Percentiles rank a stretch among this genome's conserved stretches.
Evolutionary conservation across 2,113 vertebrate species (phyloP).

Genomic region (Setophaga petechia): DNA sequence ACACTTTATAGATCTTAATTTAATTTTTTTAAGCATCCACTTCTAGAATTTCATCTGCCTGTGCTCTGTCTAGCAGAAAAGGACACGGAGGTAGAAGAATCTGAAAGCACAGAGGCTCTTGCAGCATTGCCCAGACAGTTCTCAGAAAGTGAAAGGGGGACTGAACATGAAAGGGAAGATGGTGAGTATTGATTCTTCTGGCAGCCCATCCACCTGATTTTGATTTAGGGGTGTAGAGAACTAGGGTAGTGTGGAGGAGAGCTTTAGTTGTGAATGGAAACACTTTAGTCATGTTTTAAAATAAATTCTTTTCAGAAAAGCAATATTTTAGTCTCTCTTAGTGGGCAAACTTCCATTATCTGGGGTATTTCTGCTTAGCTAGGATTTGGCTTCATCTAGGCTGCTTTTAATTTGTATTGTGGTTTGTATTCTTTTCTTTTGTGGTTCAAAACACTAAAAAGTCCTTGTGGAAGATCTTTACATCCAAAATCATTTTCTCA

Average conservation of each 20-base stretch:
- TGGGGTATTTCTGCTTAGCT: not conserved
- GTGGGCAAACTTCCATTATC: not conserved
- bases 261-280: not conserved
- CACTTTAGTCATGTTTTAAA: not conserved
- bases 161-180: slow-evolving; percentile 11
- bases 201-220: not conserved
- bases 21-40: not conserved
- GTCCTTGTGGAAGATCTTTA: not conserved
- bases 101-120: not conserved
- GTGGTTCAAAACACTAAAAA: not conserved
- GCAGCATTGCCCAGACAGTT: not conserved
- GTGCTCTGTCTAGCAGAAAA: not conserved
- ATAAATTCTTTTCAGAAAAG: not conserved
- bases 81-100: not conserved
- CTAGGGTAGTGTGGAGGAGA: not conserved
- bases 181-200: not conserved
- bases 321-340: not conserved
- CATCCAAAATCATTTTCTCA: not conserved
- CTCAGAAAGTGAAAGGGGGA: not conserved
- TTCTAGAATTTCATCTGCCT: slow-evolving; percentile 45
- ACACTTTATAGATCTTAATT: not conserved
- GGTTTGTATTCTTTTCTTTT: not conserved
- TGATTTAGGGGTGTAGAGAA: not conserved
- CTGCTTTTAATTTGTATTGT: not conserved
- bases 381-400: not conserved